Conservation (phyloP, 1,140 invertebrate species). For the Zelostemma sp. region DNA sequence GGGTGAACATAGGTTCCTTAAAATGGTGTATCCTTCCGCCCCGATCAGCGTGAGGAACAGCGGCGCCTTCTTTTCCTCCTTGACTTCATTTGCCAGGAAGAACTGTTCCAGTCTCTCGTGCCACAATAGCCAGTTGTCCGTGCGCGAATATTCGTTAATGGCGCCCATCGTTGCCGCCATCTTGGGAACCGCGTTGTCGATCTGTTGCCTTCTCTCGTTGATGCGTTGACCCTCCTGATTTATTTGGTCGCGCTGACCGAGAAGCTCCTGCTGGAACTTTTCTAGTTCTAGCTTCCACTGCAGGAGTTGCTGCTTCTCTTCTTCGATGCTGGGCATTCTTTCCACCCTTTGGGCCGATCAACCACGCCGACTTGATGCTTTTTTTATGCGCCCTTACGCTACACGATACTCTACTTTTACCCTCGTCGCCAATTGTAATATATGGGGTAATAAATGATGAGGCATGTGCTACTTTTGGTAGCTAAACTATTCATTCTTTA, state of each 20-base stretch:
- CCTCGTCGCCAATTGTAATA: conserved; percentile 27
- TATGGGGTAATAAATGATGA: too few relatives aligned
- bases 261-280: neutral
- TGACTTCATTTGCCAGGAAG: conserved; percentile 44
- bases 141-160: conserved; percentile 13
- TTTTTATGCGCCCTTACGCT: neutral
- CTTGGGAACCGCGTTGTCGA: neutral
- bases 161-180: conserved; percentile 6
- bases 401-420: conserved; percentile 4
- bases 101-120: conserved; percentile 43
- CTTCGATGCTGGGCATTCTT: neutral
- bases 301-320: neutral
- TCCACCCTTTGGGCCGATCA: neutral
- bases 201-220: neutral
- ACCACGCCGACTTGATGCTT: too few relatives aligned
- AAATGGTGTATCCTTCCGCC: conserved; percentile 43
- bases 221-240: neutral
- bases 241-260: neutral
- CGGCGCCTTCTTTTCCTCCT: conserved; percentile 30
- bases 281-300: neutral
- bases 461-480: too few relatives aligned
- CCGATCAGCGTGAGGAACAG: conserved; percentile 52
- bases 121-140: conserved; percentile 21
- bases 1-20: conserved; percentile 52
- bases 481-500: too few relatives aligned